Base-by-base conservation (phyloP, 2,888 invertebrate species). In the Nemoura dubitans region DNA sequence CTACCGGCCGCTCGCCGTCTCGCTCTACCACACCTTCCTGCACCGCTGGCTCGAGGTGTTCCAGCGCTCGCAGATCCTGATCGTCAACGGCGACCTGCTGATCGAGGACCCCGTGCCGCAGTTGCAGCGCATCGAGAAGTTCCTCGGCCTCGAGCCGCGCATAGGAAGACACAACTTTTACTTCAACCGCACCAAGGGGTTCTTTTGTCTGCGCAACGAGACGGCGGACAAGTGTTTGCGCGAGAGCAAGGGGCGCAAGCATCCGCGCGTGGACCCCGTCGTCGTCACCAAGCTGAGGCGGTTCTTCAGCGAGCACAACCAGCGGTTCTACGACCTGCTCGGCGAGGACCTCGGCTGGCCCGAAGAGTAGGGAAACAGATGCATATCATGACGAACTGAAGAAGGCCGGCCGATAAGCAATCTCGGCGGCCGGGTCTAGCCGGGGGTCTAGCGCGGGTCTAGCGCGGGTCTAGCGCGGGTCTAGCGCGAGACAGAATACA, bases 111-210 rank as follows among this genome's bases (percentile, higher is more conserved):
- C 98, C 0, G 95, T 97, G 85, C 95, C 96, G 0, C 97, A 98
- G 91, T 92, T 98, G 85, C 95, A 96, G 89, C 94, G 96, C 89
- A 97, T 98, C 89, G 98, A 98, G 92, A 94, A 94, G 87, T 98
- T 98, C 91, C 94, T 98, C 77, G 88, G 88, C 14, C 92, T 97
- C 88, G 93, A 93, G 87, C 93, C 93, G 14, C 92, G 94, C 85
- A 95, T 97, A 89, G 95, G 95, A 86, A 94, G 95, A 90, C 96
- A 96, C 91, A 97, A 98, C 92, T 97, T 99, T 92, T 98, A 98
- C 92, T 99, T 98, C 93, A 99, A 99, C 92, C 96, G 96, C 92
- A 98, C 98, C 25, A 98, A 98, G 92, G 98, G 99, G 87, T 98
- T 99, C 93, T 99, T 97, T 92, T 99, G 99, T 91, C 88, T 90